These are phyloP conservation scores for Leuciscus idus DNA, from an alignment of 2,113 vertebrate genomes.

Conservation along the genomic window DNA sequence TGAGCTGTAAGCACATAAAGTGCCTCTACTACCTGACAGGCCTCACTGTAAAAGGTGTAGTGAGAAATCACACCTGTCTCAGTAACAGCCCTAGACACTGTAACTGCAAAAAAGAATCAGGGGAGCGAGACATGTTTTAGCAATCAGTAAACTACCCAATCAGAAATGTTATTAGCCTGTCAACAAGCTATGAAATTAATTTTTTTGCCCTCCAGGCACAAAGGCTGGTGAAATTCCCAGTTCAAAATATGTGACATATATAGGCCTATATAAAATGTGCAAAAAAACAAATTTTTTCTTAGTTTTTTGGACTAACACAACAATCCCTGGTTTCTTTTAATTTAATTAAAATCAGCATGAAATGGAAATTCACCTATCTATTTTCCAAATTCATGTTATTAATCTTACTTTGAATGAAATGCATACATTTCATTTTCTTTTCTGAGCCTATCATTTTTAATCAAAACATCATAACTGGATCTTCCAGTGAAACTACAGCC, in stretches of 20 bases:
- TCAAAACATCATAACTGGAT: background rate
- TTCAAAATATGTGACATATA: background rate
- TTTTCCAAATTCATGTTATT: background rate
- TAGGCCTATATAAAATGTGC: background rate
- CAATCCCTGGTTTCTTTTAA: background rate
- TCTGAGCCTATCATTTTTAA: too few relatives aligned
- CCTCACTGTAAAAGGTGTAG: background rate
- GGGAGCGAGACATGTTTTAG: background rate
- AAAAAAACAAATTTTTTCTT: background rate
- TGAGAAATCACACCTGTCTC: constrained; percentile 11
- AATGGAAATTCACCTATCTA: background rate
- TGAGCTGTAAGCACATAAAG: background rate
- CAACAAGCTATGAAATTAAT: background rate
- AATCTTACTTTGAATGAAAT: background rate
- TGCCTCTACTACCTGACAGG: background rate
- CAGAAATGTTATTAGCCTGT: background rate
- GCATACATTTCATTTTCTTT: background rate
- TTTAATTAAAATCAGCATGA: background rate
- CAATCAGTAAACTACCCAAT: background rate
- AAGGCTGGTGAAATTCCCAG: background rate
- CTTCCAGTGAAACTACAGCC: background rate
- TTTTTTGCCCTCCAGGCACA: background rate
- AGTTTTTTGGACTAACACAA: background rate
- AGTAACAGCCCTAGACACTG: too few relatives aligned
- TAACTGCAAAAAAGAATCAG: background rate